Base-by-base conservation (phyloP, 1,140 invertebrate genomes). In the Chelonus insularis region DNA sequence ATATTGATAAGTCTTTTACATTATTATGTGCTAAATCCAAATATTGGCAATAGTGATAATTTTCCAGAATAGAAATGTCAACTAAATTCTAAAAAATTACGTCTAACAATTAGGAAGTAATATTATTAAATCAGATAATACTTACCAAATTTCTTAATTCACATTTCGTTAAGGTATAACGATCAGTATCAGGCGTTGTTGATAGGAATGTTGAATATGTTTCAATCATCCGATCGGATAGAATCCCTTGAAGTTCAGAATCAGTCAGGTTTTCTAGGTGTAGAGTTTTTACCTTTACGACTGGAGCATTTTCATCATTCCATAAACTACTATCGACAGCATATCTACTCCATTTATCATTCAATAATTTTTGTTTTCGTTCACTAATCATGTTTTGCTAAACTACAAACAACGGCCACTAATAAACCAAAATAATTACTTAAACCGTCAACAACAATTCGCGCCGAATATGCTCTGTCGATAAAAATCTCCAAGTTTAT, bases 1-100 rank as follows among this genome's bases (percentile, higher is more conserved):
- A 14, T 39, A 69, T 36, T 9, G 61, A 63, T 16, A 75, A 65
- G 57, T 69, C 62, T 1, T 25, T 45, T 16, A 76, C 56, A 48
- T 65, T 60, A 61, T 76, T 76, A n/a, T 68, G 48, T 3, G 66
- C 37, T 11, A 75, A 43, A 56, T 76, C 69, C 37, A 76, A 52
- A 5, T 76, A 73, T 59, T 73, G 70, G 2, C 74, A 55, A 34
- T 73, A 65, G 41, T 57, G 66, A 60, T 73, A 69, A 37, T 68
- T 59, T 37, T 37, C 29, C 14, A 76, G 58, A 18, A 61, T 51
- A 7, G 50, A 51, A 29, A 76, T 70, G 16, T 76, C 64, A 23
- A 58, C 59, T 6, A 76, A 64, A 56, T 51, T 62, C 74, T 75
- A 37, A 23, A 67, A 66, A 36, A 43, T 6, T 50, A 21, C 59